These are phyloP conservation scores for Setophaga coronata DNA, from an alignment of 2,113 vertebrate genomes.

Conservation along the genomic window DNA sequence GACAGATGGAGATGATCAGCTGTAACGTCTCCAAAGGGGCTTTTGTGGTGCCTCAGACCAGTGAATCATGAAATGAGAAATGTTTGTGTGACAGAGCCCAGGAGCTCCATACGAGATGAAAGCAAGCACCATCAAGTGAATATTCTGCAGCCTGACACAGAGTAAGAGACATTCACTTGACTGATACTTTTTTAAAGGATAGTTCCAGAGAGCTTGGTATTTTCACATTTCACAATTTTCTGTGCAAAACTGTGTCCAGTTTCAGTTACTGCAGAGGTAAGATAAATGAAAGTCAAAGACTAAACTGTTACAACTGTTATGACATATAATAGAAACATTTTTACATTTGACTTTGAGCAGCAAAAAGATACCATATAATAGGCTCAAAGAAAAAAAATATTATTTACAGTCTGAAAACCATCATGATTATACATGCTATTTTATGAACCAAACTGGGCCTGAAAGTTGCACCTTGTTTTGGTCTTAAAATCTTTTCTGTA, in stretches of 20 bases:
- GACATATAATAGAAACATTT: not conserved
- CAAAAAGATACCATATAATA: not conserved
- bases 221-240: not conserved
- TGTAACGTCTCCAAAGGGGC: constrained; percentile 14
- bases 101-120: not conserved
- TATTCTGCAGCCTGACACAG: not conserved
- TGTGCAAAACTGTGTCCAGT: not conserved
- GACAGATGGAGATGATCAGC: constrained; percentile 55
- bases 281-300: not conserved
- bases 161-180: not conserved
- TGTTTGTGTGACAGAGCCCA: not conserved
- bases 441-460: not conserved
- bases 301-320: not conserved
- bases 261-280: not conserved
- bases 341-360: not conserved
- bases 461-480: not conserved
- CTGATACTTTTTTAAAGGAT: not conserved
- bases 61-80: constrained; percentile 63
- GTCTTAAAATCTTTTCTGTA: not conserved
- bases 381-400: not conserved
- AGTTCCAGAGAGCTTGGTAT: not conserved
- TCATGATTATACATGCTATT: not conserved
- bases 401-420: not conserved
- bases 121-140: not conserved
- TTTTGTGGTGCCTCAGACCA: constrained; percentile 32